Base-by-base conservation (phyloP, 2,888 invertebrate genomes). In the Apotomis capreana region DNA sequence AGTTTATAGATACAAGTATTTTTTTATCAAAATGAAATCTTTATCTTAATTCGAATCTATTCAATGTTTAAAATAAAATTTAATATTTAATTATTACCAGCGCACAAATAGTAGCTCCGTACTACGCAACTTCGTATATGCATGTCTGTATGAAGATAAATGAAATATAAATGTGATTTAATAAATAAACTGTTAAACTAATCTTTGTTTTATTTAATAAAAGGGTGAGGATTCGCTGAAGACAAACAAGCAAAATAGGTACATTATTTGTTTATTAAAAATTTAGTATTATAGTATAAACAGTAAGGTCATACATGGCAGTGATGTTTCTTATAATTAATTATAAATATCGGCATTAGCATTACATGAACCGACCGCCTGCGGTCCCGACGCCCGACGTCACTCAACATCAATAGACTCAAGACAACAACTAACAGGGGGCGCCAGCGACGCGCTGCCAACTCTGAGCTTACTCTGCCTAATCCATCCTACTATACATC, bases 261-360 rank as follows among this genome's bases (percentile, higher is more conserved):
- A 83, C 85, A 84, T 87, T 83, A 86, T 84, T 86, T 87, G 83
- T 91, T 91, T 91, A 91, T 91, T 92, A 91, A 89, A 89, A 92
- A 87, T 89, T 80, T 90, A 89, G 85, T 88, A 88, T 90, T 91
- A 92, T 84, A 90, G 87, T 92, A 92, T 89, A 92, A 91, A 92
- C 91, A 90, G 90, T 92, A 93, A 91, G 91, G 92, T 91, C 92
- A 88, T 91, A 92, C 87, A 92, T 92, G 92, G 92, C 92, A 93
- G 92, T 93, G 92, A 90, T 91, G 91, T 78, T 76, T 73, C 71
- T 89, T 89, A 87, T 83, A 81, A 85, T 87, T 90, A 89, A 87
- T 89, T 91, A 90, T 81, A 87, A 86, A 84, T 83, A 87, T 87
- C 85, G 83, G 84, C 87, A 86, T 85, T 86, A 84, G 82, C 86